Evolutionary conservation across 2,113 vertebrate genomes (phyloP), one percentile per base, ranked within the genome.

Genomic region (Saccopteryx leptura): DNA sequence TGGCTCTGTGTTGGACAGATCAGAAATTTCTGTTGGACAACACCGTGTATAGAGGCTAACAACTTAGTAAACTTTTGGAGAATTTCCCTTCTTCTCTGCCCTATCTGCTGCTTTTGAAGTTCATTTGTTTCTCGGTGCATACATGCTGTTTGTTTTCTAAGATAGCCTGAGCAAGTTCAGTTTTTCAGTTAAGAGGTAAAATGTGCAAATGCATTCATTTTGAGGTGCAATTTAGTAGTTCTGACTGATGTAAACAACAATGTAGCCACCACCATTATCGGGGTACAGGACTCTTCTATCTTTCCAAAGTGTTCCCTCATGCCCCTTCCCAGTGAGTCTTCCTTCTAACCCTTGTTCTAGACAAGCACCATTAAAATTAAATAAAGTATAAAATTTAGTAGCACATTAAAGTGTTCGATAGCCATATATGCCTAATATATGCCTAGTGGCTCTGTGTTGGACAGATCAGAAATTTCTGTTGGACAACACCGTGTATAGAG

Each of bases 61-160:
- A 48, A n/a, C 65, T 31, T 60, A 86, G 39, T 66, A 61, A 76
- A 74, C 39, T 48, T 79, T 23, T 71, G 68, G 93, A 80, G 71
- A 71, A n/a, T 90, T 2, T 80, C 15, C 21, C 33, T 60, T 39
- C 28, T 85, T 81, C 82, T 94, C 76, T 94, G 48, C 69, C 66
- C 50, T 85, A 17, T 89, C 89, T 66, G 63, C 17, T 74, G 11
- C 60, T 91, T 46, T 72, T 88, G n/a, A 81, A 91, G 50, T 80
- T 91, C n/a, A 68, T 7, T 72, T 76, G 52, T 88, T 96, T 85
- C 58, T 92, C 90, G 48, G 50, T 93, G 10, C 33, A 18, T 50
- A 19, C 4, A 28, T 74, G 31, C 80, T 74, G 69, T 61, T 89
- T 83, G 26, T n/a, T 96, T 96, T 92, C 74, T 81, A 78, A 86